phyloP scores from a whole-genome alignment of 1,140 invertebrate species.

The Orius laevigatus region DNA sequence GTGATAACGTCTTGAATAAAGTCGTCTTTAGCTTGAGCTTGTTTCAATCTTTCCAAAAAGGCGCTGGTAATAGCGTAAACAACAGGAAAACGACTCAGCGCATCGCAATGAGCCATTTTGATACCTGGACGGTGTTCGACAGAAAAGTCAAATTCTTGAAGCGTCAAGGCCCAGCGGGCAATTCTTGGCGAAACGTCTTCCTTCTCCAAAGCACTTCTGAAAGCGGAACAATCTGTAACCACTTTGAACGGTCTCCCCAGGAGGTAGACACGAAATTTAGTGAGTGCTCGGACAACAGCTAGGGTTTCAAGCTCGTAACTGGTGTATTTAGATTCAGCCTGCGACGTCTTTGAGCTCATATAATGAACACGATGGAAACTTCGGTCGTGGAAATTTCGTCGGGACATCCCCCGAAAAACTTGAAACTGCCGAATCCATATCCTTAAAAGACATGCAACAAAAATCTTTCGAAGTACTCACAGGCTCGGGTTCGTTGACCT shows the following conservation, averaged over 20 bases:
- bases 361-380: constrained; percentile 23
- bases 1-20: too few species aligned
- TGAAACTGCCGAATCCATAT: too few species aligned
- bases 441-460: too few species aligned
- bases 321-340: constrained; percentile 23
- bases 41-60: too few species aligned
- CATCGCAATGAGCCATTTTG: constrained; percentile 25
- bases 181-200: constrained; percentile 20
- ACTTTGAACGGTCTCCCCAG: constrained; percentile 24
- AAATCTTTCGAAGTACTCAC: too few species aligned
- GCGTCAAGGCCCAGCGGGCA: constrained; percentile 24
- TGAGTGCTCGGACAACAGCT: constrained; percentile 23
- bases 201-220: neutral
- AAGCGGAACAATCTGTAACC: constrained; percentile 24
- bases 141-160: constrained; percentile 21
- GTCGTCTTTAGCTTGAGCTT: too few species aligned
- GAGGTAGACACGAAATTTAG: constrained; percentile 26
- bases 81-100: constrained; percentile 24
- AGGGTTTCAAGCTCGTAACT: constrained; percentile 27
- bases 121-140: constrained; percentile 22
- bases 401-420: too few species aligned
- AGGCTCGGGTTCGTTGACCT: too few species aligned
- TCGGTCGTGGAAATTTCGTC: constrained; percentile 4
- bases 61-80: too few species aligned
- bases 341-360: constrained; percentile 23